These are phyloP conservation scores for Lepidocyrtinus sp. DNA, from an alignment of 2,888 invertebrate genomes.

Conservation along the genomic window DNA sequence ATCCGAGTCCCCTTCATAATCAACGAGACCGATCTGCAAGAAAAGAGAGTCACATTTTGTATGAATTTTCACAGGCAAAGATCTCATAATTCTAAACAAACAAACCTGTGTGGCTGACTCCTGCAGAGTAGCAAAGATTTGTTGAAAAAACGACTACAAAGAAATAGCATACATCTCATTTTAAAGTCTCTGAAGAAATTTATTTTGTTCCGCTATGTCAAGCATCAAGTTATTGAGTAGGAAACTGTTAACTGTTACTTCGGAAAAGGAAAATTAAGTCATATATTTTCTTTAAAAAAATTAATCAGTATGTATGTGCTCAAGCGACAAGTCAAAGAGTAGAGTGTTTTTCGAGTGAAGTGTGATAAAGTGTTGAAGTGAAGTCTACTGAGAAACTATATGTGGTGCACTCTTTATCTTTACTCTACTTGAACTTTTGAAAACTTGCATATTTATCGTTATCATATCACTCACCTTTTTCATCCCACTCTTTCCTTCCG, in stretches of 20 bases:
- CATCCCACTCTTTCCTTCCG: conserved; percentile 64
- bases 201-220: too few relatives aligned
- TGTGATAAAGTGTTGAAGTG: too few relatives aligned
- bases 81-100: conserved; percentile 51
- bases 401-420: too few relatives aligned
- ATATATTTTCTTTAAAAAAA: too few relatives aligned
- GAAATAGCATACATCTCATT: conserved; percentile 55
- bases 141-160: conserved; percentile 70
- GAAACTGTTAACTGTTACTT: too few relatives aligned
- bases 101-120: conserved; percentile 71
- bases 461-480: conserved; percentile 57
- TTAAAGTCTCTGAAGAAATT: conserved; percentile 20
- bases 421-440: too few relatives aligned
- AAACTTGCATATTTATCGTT: background rate
- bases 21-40: conserved; percentile 86
- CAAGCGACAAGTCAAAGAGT: too few relatives aligned
- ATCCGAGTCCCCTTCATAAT: conserved; percentile 98
- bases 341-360: too few relatives aligned
- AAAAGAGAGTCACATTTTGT: conserved; percentile 46
- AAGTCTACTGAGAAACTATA: too few relatives aligned
- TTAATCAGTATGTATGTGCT: too few relatives aligned
- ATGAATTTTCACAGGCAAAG: conserved; percentile 51
- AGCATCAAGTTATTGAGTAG: too few relatives aligned
- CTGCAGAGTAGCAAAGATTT: conserved; percentile 70
- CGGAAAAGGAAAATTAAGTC: too few relatives aligned